These are phyloP conservation scores for Cottus gobio DNA, from an alignment of 2,113 vertebrate genomes.

Conservation along the genomic window DNA sequence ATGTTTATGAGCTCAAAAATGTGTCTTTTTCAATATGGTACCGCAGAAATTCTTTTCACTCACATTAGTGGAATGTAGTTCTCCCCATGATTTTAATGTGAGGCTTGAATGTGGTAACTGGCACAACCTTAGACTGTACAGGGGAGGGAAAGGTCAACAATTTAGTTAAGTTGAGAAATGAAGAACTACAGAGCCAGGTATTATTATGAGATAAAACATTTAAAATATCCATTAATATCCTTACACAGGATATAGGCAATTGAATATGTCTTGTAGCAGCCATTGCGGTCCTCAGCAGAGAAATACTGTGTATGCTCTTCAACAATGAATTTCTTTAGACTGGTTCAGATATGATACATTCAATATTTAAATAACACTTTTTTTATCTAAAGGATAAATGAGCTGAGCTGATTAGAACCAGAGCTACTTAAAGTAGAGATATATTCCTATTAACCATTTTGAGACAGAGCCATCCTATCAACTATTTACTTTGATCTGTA, in stretches of 20 bases:
- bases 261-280: neutral
- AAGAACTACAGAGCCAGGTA: neutral
- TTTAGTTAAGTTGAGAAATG: slow-evolving; percentile 36
- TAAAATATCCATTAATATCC: neutral
- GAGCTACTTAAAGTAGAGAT: neutral
- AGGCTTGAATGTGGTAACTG: slow-evolving; percentile 15
- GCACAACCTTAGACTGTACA: slow-evolving; percentile 1
- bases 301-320: neutral
- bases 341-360: neutral
- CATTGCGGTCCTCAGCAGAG: neutral
- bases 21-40: slow-evolving; percentile 25
- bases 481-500: neutral
- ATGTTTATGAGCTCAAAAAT: slow-evolving; percentile 39
- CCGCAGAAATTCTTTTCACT: slow-evolving; percentile 18
- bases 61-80: slow-evolving; percentile 5
- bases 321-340: neutral
- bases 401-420: neutral
- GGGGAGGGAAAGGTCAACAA: slow-evolving; percentile 23
- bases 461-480: neutral
- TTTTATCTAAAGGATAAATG: slow-evolving; percentile 9
- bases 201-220: slow-evolving; percentile 5
- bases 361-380: neutral
- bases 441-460: neutral
- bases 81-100: neutral
- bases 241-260: neutral